Conservation (phyloP, 2,113 vertebrate species). For the Phocoena phocoena region DNA sequence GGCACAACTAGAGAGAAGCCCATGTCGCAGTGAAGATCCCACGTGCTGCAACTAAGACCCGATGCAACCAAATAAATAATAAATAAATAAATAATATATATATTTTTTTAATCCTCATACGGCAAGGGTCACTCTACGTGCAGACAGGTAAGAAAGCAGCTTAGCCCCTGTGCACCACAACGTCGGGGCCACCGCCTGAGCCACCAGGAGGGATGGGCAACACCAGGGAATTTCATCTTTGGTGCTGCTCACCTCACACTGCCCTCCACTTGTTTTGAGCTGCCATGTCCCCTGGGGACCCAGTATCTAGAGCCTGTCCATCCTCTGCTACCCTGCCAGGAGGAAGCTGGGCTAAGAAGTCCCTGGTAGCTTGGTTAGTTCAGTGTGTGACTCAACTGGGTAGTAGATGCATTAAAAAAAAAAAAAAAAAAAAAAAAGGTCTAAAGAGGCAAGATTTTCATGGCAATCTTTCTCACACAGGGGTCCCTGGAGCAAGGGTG, state of each 20-base stretch:
- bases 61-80: too few relatives aligned
- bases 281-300: neutral
- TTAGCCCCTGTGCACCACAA: neutral
- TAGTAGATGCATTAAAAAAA: neutral
- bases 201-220: neutral
- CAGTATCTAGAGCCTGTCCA: neutral
- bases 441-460: neutral
- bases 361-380: neutral
- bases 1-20: too few relatives aligned
- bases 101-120: neutral
- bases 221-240: neutral
- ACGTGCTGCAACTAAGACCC: too few relatives aligned
- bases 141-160: neutral
- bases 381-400: too few relatives aligned
- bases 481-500: neutral
- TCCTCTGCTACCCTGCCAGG: neutral
- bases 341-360: neutral
- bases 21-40: rapidly evolving
- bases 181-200: neutral
- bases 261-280: neutral
- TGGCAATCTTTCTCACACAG: neutral
- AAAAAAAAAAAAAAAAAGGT: neutral
- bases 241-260: neutral
- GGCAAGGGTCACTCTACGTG: neutral
- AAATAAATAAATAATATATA: too few relatives aligned